Evolutionary conservation across 1,140 invertebrate genomes (phyloP), one percentile per base, ranked within the genome.

Genomic region (Aradophagus sp.): DNA sequence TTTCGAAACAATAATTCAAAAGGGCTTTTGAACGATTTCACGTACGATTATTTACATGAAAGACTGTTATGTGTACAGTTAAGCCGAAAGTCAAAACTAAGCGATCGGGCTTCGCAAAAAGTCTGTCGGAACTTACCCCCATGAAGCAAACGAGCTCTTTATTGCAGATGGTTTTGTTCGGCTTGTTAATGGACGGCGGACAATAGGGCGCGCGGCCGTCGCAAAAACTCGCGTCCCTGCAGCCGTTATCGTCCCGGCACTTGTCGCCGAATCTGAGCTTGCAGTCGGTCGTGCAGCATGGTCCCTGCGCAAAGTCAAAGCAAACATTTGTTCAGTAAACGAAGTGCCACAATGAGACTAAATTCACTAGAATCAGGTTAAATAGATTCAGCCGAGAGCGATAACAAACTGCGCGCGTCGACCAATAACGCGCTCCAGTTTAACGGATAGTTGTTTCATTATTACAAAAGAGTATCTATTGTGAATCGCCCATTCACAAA

Each of bases 181-280:
- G 93, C 81, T 96, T 97, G 83, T 95, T 95, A 23, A 92, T 89
- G 29, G 95, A 96, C n/a, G 92, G 90, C 11, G 96, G 96, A 87
- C 96, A 98, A 68, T 91, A 89, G 2, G 95, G 91, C 15, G 91
- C 88, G 23, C 89, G 86, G 3, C 95, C 95, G 85, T 96, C 92
- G 84, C 97, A 99, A 84, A 91, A 95, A 75, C 94, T 93, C 0
- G 93, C 90, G 79, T 95, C 93, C 10, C 95, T 89, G 77, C 97
- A 99, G 0, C 96, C 97, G 81, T 97, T 97, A 84, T 96, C 93
- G 69, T 95, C 93, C n/a, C 95, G 88, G 82, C 97, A 99, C 77
- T 95, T 95, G 79, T 95, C 91, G 5, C 92, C 91, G 72, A 92
- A 91, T 82, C 93, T 93, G 34, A 97, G 89, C 59, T 90, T 89